A percentile compares a stretch with the other conserved stretches of the same genome.
phyloP scores from a whole-genome alignment of 2,113 vertebrate species.

The Dasyprocta punctata region DNA sequence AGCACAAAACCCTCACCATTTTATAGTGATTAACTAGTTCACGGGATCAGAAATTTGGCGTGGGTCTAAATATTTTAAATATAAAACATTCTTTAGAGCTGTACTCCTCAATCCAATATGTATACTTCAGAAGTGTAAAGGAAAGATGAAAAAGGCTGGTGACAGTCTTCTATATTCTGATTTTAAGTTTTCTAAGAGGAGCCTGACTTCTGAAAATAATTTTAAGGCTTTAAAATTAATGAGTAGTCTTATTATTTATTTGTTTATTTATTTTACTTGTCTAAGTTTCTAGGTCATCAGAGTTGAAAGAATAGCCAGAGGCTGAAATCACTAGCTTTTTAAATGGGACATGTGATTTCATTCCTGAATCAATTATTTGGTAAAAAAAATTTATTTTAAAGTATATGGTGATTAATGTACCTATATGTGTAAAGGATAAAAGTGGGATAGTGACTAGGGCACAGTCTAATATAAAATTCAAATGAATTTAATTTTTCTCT shows the following conservation, averaged over 20 bases:
- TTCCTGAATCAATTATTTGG: constrained; percentile 37
- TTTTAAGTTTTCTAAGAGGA: background rate
- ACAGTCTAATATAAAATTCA: background rate
- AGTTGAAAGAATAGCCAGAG: background rate
- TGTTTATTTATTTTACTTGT: background rate
- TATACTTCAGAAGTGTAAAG: background rate
- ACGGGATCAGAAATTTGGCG: constrained; percentile 40
- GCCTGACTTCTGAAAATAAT: background rate
- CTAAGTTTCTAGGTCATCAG: background rate
- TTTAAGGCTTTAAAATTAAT: background rate
- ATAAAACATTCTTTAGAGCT: constrained; percentile 47
- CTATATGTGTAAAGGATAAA: background rate
- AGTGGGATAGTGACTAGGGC: background rate
- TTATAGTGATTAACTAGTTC: constrained; percentile 47
- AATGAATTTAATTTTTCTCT: background rate
- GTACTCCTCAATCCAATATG: background rate
- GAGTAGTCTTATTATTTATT: background rate
- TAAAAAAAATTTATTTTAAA: background rate
- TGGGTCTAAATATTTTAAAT: constrained; percentile 58
- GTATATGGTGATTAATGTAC: background rate
- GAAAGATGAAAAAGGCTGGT: background rate
- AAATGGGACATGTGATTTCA: background rate
- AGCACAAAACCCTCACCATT: constrained; percentile 15
- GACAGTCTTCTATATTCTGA: background rate
- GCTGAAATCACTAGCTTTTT: background rate